Conservation (phyloP, 1,140 invertebrate genomes). For the Lepidurus packardi region DNA sequence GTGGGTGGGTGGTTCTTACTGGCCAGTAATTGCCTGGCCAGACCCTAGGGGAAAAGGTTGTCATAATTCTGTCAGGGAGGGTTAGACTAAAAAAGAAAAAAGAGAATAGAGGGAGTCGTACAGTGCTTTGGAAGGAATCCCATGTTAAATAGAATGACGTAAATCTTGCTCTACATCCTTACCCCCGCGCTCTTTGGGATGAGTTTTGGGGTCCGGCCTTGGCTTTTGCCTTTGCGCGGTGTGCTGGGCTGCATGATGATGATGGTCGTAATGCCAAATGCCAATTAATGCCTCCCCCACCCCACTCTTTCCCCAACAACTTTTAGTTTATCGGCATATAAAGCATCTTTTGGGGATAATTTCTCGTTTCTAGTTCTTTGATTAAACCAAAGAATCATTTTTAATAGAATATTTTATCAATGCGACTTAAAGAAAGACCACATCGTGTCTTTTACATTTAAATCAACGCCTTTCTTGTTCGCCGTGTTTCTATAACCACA, state of each 20-base stretch:
- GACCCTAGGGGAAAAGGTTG: constrained; percentile 17
- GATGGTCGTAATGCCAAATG: constrained; percentile 18
- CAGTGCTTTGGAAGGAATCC: constrained; percentile 18
- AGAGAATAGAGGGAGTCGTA: neutral
- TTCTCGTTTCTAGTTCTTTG: too few relatives aligned
- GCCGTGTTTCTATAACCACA: too few relatives aligned
- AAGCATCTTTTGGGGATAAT: neutral
- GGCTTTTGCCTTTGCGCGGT: neutral
- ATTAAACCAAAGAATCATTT: too few relatives aligned
- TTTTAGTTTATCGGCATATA: neutral
- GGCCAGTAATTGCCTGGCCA: constrained; percentile 16
- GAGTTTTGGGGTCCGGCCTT: neutral
- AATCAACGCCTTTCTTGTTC: too few relatives aligned
- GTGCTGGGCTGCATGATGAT: neutral
- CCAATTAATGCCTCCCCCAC: neutral
- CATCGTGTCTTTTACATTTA: too few relatives aligned
- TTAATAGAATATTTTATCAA: too few relatives aligned
- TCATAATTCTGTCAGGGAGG: constrained; percentile 18
- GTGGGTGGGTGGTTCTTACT: neutral
- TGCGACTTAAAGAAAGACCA: too few relatives aligned
- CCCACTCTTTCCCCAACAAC: neutral
- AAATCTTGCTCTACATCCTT: constrained; percentile 1
- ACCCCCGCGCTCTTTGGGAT: neutral
- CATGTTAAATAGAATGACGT: constrained; percentile 22
- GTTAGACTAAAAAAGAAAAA: neutral